A percentile compares a stretch with the other conserved stretches of the same genome.
These are phyloP conservation scores for Stichodactyla helianthus DNA, from an alignment of 64 coral and sea anemone genomes.

Conservation along the genomic window DNA sequence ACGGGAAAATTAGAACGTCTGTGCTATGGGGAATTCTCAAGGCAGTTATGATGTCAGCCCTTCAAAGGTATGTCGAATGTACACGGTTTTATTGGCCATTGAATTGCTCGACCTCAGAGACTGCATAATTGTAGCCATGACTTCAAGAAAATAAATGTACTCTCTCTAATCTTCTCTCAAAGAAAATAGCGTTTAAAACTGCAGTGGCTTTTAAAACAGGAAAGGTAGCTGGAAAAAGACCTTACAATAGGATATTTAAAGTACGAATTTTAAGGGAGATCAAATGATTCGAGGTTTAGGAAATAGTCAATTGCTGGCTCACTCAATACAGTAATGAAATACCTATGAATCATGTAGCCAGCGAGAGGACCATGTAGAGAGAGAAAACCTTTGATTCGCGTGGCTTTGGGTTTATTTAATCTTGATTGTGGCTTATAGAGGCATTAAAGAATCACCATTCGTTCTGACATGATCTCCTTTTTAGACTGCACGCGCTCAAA, in stretches of 20 bases:
- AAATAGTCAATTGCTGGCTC: too few relatives aligned
- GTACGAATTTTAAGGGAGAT: neutral
- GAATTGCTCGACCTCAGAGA: neutral
- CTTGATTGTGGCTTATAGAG: neutral
- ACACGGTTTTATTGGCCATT: neutral
- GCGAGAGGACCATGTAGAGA: too few relatives aligned
- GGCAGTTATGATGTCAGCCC: neutral
- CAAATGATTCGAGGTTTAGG: too few relatives aligned
- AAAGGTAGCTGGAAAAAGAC: neutral
- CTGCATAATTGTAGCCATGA: neutral
- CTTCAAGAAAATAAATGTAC: neutral
- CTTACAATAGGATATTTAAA: neutral
- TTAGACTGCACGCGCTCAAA: neutral
- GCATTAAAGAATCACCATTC: neutral
- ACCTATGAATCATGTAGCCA: too few relatives aligned
- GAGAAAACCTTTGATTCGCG: too few relatives aligned
- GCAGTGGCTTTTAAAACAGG: neutral
- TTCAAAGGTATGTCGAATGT: neutral
- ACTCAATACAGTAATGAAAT: too few relatives aligned
- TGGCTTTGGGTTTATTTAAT: too few relatives aligned
- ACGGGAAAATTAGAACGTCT: neutral
- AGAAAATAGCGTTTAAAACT: neutral
- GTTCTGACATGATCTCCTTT: neutral
- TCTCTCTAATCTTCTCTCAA: neutral
- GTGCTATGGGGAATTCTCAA: constrained; percentile 5